Base-by-base conservation (phyloP, 2,113 vertebrate genomes). In the Eclectus roratus region DNA sequence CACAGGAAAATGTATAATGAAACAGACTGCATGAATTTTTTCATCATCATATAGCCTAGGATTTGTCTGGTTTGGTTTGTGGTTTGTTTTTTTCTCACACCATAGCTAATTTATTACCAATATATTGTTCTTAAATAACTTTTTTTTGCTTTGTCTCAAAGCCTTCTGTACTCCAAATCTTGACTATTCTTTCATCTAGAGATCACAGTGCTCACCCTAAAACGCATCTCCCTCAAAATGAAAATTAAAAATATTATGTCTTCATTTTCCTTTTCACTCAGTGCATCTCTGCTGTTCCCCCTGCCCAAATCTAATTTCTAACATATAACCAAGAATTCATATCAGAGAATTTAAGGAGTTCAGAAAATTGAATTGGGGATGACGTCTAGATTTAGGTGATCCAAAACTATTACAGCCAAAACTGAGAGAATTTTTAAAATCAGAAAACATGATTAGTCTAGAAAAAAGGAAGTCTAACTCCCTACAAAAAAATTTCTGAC, bases 71-170 rank as follows among this genome's bases (percentile, higher is more conserved):
- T 60, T 70, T 66, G 5, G 5, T 65, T 71, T 37, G 11, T 29
- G 8, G 7, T 58, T n/a, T 58, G 0, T 0, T 10, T 35, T 43
- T 63, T 50, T 5, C 55, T 13, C 1, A 19, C 6, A 81, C 5
- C 8, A 11, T 5, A 52, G 43, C 44, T 78, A 60, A 61, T 8
- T 73, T 88, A 55, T 60, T 68, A 3, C 8, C 29, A n/a, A n/a
- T 44, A 58, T 55, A 74, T 21, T 44, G 2, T 8, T 78, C 25
- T 47, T 39, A 69, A 55, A 17, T 46, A 47, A 20, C 0, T 68
- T 7, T 12, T n/a, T 47, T 53, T 68, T 4, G 1, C 3, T 73
- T 47, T 77, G 19, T 6, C 27, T 25, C 52, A 72, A 49, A 60
- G 23, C 3, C 10, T 55, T 64, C 25, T 60, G 7, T 44, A 46